Evolutionary conservation across 30 jellyfish, hydroid and myxozoan genomes (phyloP).

Genomic region (Pelagia noctiluca): DNA sequence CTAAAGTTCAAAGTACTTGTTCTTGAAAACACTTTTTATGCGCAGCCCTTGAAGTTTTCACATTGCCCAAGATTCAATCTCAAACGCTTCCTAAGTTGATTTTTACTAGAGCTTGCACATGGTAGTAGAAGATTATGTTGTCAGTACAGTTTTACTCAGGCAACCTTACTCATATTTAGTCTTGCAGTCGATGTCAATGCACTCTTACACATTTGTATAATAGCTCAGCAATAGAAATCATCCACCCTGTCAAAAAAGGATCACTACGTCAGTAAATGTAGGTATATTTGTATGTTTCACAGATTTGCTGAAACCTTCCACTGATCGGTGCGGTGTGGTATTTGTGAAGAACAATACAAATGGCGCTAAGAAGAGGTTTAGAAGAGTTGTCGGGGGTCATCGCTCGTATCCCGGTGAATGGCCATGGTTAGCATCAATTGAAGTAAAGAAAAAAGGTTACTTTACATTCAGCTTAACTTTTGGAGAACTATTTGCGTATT

Average conservation of each 20-base stretch:
- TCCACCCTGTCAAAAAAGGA: not conserved
- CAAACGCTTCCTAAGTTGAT: too few relatives aligned
- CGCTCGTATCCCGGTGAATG: slow-evolving; percentile 86
- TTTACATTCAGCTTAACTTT: too few relatives aligned
- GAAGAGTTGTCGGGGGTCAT: slow-evolving; percentile 83
- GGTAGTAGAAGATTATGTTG: too few relatives aligned
- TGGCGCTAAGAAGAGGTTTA: slow-evolving; percentile 43
- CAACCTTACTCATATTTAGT: too few relatives aligned
- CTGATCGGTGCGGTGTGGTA: slow-evolving; percentile 75
- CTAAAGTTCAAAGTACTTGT: too few relatives aligned
- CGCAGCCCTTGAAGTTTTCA: too few relatives aligned
- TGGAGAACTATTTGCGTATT: not conserved
- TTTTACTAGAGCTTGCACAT: too few relatives aligned
- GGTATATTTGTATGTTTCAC: not conserved
- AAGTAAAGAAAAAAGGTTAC: slow-evolving; percentile 56
- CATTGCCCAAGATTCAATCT: too few relatives aligned
- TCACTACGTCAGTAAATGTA: not conserved
- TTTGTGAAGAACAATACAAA: slow-evolving; percentile 32
- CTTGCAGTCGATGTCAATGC: slow-evolving; percentile 1
- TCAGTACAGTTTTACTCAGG: too few relatives aligned
- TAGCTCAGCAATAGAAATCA: not conserved
- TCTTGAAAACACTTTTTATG: too few relatives aligned
- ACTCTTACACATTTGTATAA: not conserved
- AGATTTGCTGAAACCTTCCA: slow-evolving; percentile 22
- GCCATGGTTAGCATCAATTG: slow-evolving; percentile 93